These are phyloP conservation scores for Furcifer pardalis DNA, from an alignment of 2,797 vertebrate species.

Conservation along the genomic window DNA sequence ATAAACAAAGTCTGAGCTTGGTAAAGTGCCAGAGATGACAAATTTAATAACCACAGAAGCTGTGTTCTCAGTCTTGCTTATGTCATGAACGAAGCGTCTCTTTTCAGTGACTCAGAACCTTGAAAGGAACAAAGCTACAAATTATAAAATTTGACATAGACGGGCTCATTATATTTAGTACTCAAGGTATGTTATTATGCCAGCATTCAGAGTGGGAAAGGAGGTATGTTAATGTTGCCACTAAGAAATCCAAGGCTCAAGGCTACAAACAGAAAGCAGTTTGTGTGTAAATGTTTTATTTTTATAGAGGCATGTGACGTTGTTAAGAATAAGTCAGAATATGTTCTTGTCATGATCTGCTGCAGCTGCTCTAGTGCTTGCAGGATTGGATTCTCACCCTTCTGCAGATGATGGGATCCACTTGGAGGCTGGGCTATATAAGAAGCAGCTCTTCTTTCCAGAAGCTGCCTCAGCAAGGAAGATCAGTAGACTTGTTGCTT, in stretches of 20 bases:
- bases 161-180: background rate
- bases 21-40: background rate
- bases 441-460: too few species aligned
- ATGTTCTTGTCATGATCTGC: too few species aligned
- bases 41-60: constrained; percentile 30
- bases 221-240: background rate
- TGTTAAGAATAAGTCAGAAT: background rate
- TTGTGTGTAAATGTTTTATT: constrained; percentile 18
- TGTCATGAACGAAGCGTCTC: background rate
- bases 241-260: constrained; percentile 1
- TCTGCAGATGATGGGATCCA: too few species aligned
- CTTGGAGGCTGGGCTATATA: too few species aligned
- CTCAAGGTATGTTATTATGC: background rate
- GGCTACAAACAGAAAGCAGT: background rate
- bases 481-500: too few species aligned
- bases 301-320: background rate
- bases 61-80: background rate
- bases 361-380: too few species aligned
- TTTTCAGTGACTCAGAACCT: constrained; percentile 23
- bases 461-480: too few species aligned
- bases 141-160: constrained; percentile 9
- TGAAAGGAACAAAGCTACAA: constrained; percentile 39
- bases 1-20: constrained; percentile 31
- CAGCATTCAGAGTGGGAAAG: background rate
- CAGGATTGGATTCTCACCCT: too few species aligned